Percentiles rank a stretch among this genome's conserved stretches.
Conservation (phyloP, 2,888 invertebrate species). For the Mimas tiliae region DNA sequence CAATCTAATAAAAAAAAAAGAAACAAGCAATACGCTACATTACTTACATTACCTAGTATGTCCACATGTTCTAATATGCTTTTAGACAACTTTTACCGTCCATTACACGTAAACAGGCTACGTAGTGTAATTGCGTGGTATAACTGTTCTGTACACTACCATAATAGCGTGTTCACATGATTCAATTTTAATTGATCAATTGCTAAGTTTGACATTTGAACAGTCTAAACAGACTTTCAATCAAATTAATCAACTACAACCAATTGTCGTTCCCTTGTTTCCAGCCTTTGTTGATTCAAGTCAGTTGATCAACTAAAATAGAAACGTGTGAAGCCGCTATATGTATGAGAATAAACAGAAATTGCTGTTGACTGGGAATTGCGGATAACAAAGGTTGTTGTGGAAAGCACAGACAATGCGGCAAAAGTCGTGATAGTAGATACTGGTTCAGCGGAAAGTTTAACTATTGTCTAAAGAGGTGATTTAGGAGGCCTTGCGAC, state of each 20-base stretch:
- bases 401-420: conserved; percentile 19
- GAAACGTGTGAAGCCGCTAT: too few species aligned
- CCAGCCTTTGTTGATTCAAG: not conserved
- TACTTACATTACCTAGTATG: too few species aligned
- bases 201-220: too few species aligned
- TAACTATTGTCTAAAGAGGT: conserved; percentile 11
- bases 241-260: too few species aligned
- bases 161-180: not conserved
- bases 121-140: not conserved
- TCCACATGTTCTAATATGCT: not conserved
- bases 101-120: not conserved
- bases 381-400: conserved; percentile 24
- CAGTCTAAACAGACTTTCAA: too few species aligned
- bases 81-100: not conserved
- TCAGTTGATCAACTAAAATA: too few species aligned
- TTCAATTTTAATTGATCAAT: too few species aligned
- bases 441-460: conserved; percentile 26
- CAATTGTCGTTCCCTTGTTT: too few species aligned
- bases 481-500: conserved; percentile 10
- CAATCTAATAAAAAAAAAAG: too few species aligned
- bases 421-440: conserved; percentile 23
- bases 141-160: conserved; percentile 3
- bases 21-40: too few species aligned
- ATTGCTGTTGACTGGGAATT: conserved; percentile 25
- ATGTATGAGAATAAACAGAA: conserved; percentile 25